Evolutionary conservation across 2,113 vertebrate species (phyloP).

Genomic region (Vulpes lagopus): DNA sequence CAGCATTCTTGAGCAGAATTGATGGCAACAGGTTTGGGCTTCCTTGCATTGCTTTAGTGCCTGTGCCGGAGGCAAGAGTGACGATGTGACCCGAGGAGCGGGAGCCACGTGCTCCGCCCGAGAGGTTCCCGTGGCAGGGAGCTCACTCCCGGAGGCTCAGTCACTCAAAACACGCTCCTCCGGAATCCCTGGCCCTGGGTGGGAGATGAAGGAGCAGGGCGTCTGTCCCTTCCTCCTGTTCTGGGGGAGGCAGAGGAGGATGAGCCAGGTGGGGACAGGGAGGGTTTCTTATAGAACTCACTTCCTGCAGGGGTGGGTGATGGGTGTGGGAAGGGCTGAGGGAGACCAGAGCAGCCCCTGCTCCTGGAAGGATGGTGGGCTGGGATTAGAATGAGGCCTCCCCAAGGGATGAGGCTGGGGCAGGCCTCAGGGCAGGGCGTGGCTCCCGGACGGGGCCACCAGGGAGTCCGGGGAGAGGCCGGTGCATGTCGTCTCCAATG

Average conservation of each 20-base stretch:
- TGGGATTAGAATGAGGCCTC: background rate
- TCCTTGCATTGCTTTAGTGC: background rate
- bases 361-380: background rate
- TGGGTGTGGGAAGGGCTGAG: accelerated
- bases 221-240: background rate
- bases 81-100: accelerated
- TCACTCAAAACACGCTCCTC: accelerated
- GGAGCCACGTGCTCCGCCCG: accelerated
- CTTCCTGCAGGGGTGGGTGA: background rate
- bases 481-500: accelerated
- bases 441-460: accelerated
- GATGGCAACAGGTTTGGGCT: background rate
- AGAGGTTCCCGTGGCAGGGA: background rate
- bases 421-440: background rate
- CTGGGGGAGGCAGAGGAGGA: accelerated
- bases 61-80: background rate
- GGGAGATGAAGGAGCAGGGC: accelerated
- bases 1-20: accelerated
- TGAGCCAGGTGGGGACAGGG: too few relatives aligned
- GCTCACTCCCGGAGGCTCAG: background rate
- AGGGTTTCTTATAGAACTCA: background rate
- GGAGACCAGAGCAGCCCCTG: too few relatives aligned
- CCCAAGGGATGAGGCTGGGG: background rate
- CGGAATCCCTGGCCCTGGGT: accelerated
- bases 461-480: background rate